Percentiles rank a stretch among this genome's conserved stretches.
Conservation (phyloP, 2,113 vertebrate species). For the Mixornis gularis region DNA sequence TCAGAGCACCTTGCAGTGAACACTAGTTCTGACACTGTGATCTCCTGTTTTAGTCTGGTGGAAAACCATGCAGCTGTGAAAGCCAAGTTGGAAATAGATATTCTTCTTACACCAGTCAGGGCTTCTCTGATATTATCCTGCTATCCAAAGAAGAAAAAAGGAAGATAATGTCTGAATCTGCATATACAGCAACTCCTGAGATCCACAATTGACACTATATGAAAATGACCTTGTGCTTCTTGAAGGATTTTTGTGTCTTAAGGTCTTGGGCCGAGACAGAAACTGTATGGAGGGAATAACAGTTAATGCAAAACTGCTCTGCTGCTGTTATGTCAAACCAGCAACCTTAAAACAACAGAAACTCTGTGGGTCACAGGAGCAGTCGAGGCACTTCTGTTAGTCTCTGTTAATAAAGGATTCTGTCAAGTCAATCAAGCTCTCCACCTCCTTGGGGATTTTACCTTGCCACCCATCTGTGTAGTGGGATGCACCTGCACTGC, state of each 20-base stretch:
- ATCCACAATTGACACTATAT: not conserved
- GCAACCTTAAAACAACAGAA: not conserved
- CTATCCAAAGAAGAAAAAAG: not conserved
- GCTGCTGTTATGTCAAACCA: not conserved
- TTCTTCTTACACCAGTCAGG: not conserved
- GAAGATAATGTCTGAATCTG: not conserved
- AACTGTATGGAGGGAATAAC: not conserved
- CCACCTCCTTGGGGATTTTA: not conserved
- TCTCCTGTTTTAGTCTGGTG: not conserved
- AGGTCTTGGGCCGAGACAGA: not conserved
- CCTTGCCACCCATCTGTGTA: not conserved
- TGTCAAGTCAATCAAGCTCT: not conserved
- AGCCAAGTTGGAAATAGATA: not conserved
- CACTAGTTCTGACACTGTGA: not conserved
- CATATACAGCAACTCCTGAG: not conserved
- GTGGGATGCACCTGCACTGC: not conserved
- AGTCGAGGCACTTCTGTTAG: not conserved
- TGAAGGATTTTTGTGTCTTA: not conserved
- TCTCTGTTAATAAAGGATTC: not conserved
- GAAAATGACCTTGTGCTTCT: not conserved
- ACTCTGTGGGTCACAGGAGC: rapidly evolving
- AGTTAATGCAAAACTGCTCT: not conserved
- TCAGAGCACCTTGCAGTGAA: not conserved
- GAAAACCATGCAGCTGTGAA: not conserved
- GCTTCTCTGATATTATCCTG: not conserved